phyloP scores from a whole-genome alignment of 2,888 invertebrate genomes.

The Apamea sordens region DNA sequence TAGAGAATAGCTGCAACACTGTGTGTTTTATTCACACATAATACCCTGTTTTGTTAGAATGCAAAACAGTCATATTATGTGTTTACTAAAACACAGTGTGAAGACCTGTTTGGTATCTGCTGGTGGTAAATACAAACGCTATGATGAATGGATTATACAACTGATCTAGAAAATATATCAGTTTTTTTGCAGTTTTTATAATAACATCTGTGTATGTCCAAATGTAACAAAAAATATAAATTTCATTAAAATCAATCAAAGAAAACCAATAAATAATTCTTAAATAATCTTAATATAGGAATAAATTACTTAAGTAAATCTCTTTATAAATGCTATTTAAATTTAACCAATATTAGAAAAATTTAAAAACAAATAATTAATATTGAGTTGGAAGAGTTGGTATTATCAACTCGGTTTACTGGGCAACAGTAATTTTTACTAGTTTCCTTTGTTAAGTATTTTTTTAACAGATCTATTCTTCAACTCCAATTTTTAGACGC shows the following conservation, averaged over 20 bases:
- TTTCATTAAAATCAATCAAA: too few species aligned
- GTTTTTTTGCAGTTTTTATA: neutral
- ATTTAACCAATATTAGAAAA: neutral
- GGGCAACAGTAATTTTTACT: neutral
- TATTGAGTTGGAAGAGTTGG: neutral
- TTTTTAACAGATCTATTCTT: constrained; percentile 2
- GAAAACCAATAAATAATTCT: too few species aligned
- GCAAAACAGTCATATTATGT: too few species aligned
- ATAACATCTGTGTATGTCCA: neutral
- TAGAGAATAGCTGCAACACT: too few species aligned
- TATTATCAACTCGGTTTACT: neutral
- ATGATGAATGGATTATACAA: neutral
- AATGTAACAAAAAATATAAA: neutral
- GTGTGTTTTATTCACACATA: too few species aligned
- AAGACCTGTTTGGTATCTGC: constrained; percentile 11
- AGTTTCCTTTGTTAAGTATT: neutral
- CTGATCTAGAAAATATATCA: neutral
- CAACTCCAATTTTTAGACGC: constrained; percentile 4
- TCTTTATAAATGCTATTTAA: neutral
- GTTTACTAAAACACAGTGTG: too few species aligned
- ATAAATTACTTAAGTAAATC: too few species aligned
- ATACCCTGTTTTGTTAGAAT: too few species aligned
- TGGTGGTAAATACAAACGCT: constrained; percentile 3
- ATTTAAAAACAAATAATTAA: neutral
- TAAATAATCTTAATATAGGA: too few species aligned